phyloP scores from a whole-genome alignment of 1,140 invertebrate genomes.

The Hycleus cichorii region DNA sequence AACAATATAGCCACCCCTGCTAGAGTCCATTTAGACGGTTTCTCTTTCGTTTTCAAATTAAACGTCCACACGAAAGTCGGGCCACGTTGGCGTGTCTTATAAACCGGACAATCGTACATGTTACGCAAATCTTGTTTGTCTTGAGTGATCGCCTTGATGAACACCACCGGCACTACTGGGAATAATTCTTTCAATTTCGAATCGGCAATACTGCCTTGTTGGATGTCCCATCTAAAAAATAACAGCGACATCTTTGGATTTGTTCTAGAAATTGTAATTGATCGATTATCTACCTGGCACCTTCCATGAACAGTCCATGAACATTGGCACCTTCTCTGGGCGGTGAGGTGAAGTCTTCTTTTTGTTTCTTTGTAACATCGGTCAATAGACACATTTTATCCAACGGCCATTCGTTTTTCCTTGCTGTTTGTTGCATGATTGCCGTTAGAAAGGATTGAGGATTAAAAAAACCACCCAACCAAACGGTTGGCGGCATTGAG shows the following conservation, averaged over 20 bases:
- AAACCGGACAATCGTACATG: constrained; percentile 89
- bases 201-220: constrained; percentile 68
- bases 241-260: too few species aligned
- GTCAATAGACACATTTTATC: constrained; percentile 93
- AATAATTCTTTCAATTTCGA: constrained; percentile 84
- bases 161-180: constrained; percentile 86
- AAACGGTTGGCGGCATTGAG: constrained; percentile 75
- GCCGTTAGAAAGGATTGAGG: constrained; percentile 95
- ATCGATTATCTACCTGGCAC: constrained; percentile 52
- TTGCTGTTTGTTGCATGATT: constrained; percentile 93
- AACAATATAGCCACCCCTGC: constrained; percentile 86
- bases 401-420: constrained; percentile 91
- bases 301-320: constrained; percentile 88
- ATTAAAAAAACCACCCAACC: constrained; percentile 93
- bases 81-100: constrained; percentile 80
- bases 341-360: constrained; percentile 68
- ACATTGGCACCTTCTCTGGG: constrained; percentile 89
- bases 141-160: constrained; percentile 75
- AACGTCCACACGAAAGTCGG: constrained; percentile 95
- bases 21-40: constrained; percentile 83
- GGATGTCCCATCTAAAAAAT: constrained; percentile 62
- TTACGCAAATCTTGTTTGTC: constrained; percentile 84
- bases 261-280: not conserved
- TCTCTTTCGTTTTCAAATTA: constrained; percentile 85
- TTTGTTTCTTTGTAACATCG: constrained; percentile 88